A percentile compares a stretch with the other conserved stretches of the same genome.
phyloP scores from a whole-genome alignment of 2,888 invertebrate genomes.

The Oeneis ivallda region DNA sequence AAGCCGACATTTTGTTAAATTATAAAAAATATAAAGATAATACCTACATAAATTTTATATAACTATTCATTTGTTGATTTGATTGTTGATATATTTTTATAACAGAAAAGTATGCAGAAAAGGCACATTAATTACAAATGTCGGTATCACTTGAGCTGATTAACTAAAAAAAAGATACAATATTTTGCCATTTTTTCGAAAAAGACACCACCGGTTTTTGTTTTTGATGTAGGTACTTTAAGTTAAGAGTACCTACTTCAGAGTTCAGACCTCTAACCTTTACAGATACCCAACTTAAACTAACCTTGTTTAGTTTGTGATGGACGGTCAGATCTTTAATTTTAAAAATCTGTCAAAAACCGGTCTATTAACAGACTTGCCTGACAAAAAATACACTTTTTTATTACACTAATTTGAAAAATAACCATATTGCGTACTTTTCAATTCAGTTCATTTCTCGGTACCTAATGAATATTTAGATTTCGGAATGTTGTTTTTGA shows the following conservation, averaged over 20 bases:
- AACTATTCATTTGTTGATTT: too few relatives aligned
- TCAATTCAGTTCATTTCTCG: neutral
- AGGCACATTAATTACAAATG: too few relatives aligned
- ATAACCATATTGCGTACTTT: neutral
- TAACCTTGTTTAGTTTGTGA: neutral
- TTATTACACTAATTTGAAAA: constrained; percentile 5
- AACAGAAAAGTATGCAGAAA: too few relatives aligned
- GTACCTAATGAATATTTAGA: neutral
- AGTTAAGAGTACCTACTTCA: neutral
- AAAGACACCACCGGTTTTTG: too few relatives aligned
- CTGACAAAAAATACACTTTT: neutral
- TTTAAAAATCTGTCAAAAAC: constrained; percentile 1
- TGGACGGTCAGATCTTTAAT: neutral
- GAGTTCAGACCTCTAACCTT: constrained; percentile 3
- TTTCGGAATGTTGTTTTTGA: neutral
- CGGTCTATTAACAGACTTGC: neutral
- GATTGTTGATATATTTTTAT: too few relatives aligned
- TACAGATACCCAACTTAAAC: constrained; percentile 2
- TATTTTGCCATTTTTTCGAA: neutral
- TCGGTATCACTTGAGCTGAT: too few relatives aligned
- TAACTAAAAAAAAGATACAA: too few relatives aligned
- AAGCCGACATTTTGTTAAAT: too few relatives aligned
- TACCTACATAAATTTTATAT: too few relatives aligned
- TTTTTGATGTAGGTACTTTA: neutral
- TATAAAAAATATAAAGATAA: too few relatives aligned